These are phyloP conservation scores for Poeciliopsis presidionis DNA, from an alignment of 2,797 vertebrate genomes.

Conservation along the genomic window DNA sequence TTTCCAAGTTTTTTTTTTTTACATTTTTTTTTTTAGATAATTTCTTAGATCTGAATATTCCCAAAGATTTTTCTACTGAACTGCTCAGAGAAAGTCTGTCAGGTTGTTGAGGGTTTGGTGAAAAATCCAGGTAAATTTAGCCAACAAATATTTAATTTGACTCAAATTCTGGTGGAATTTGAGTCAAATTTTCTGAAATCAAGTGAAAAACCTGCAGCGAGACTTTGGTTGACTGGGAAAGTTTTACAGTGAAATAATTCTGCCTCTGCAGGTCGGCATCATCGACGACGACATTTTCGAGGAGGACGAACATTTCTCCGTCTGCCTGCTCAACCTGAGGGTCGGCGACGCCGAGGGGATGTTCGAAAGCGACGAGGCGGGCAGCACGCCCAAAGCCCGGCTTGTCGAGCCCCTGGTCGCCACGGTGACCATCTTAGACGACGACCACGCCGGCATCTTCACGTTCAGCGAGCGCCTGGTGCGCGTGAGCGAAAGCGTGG, in stretches of 20 bases:
- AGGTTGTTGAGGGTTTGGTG: too few species aligned
- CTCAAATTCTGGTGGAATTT: too few species aligned
- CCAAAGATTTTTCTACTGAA: too few species aligned
- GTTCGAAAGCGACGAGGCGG: slow-evolving; percentile 87
- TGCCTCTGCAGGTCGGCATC: slow-evolving; percentile 83
- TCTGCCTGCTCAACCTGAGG: slow-evolving; percentile 88
- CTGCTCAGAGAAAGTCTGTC: too few species aligned
- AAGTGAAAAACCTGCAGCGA: too few species aligned
- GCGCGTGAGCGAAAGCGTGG: slow-evolving; percentile 92
- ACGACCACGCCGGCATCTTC: slow-evolving; percentile 97
- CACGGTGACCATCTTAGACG: slow-evolving; percentile 95
- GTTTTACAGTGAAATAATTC: background rate
- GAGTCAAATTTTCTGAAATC: too few species aligned
- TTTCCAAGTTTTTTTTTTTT: too few species aligned
- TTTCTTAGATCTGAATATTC: too few species aligned
- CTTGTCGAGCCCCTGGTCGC: slow-evolving; percentile 88
- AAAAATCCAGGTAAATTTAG: too few species aligned
- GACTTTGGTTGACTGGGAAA: background rate
- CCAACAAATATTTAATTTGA: too few species aligned
- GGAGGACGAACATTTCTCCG: slow-evolving; percentile 93
- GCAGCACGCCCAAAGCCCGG: slow-evolving; percentile 83
- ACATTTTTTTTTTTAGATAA: too few species aligned
- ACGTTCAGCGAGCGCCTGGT: slow-evolving; percentile 87
- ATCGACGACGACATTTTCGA: slow-evolving; percentile 97
- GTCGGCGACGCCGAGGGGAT: slow-evolving; percentile 91